These are phyloP conservation scores for Nesogale talazaci DNA, from an alignment of 2,113 vertebrate species.

Conservation along the genomic window DNA sequence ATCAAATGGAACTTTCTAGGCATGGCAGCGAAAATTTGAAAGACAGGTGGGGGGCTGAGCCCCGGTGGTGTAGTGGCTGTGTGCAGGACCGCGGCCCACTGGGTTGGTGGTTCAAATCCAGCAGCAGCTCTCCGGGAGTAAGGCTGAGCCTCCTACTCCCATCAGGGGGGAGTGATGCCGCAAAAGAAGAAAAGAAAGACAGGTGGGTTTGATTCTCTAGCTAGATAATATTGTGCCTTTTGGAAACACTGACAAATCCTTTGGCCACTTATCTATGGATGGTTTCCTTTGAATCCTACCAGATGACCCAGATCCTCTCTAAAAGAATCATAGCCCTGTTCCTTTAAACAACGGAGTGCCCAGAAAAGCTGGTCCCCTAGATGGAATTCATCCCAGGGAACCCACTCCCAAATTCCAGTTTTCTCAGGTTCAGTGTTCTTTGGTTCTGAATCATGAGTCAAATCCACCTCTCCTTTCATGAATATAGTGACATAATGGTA, in stretches of 20 bases:
- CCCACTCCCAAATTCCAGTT: constrained; percentile 97
- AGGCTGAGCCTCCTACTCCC: too few species aligned
- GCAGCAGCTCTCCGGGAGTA: too few species aligned
- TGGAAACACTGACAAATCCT: neutral
- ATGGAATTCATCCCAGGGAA: constrained; percentile 93
- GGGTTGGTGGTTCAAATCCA: too few species aligned
- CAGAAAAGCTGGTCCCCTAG: constrained; percentile 92
- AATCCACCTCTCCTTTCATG: constrained; percentile 93
- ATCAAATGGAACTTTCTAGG: neutral
- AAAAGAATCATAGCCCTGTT: constrained; percentile 93
- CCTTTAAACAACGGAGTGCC: constrained; percentile 88
- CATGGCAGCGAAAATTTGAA: constrained; percentile 19
- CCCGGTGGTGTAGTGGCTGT: too few species aligned
- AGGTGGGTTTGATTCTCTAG: constrained; percentile 10
- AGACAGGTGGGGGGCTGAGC: too few species aligned
- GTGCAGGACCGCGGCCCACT: too few species aligned
- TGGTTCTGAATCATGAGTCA: constrained; percentile 87
- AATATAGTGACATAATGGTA: constrained; percentile 95
- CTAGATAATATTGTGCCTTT: neutral
- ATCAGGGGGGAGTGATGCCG: too few species aligned
- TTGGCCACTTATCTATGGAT: constrained; percentile 47
- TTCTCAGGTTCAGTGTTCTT: constrained; percentile 94
- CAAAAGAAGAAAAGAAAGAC: too few species aligned
- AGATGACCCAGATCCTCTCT: constrained; percentile 85
- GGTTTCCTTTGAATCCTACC: constrained; percentile 80